Conservation (phyloP, 2,113 vertebrate genomes). For the Vulpes vulpes region DNA sequence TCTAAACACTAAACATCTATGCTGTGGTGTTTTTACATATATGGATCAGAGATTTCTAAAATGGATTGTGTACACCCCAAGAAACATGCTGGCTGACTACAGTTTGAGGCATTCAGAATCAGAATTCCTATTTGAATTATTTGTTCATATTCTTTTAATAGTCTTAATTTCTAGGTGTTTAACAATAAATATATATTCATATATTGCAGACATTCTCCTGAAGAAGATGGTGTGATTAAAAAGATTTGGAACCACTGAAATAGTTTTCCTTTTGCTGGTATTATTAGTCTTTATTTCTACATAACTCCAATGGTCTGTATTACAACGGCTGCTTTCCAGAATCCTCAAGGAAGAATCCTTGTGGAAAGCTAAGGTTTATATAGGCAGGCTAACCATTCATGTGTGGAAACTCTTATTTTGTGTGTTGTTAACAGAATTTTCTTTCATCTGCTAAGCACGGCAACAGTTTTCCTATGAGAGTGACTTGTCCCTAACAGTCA, state of each 20-base stretch:
- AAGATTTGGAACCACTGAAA: background rate
- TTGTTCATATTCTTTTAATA: background rate
- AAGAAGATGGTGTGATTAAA: background rate
- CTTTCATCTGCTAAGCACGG: background rate
- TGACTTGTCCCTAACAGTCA: background rate
- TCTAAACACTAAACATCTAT: background rate
- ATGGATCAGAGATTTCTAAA: background rate
- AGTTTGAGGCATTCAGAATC: background rate
- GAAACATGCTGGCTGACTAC: background rate
- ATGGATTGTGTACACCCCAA: rapidly evolving
- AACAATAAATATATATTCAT: background rate
- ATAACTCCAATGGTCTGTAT: background rate
- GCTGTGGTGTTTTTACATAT: background rate
- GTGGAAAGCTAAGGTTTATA: background rate
- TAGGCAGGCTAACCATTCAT: background rate
- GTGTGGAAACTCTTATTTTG: background rate
- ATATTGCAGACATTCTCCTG: background rate
- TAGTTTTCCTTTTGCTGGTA: conserved; percentile 39
- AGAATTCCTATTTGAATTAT: background rate
- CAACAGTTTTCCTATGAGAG: background rate
- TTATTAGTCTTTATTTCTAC: conserved; percentile 41
- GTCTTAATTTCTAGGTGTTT: background rate
- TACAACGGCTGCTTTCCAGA: background rate
- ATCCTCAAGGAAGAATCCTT: background rate
- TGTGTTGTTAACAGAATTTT: background rate